A percentile compares a stretch with the other conserved stretches of the same genome.
Evolutionary conservation across 2,888 invertebrate genomes (phyloP).

Genomic region (Tupiocoris notatus): DNA sequence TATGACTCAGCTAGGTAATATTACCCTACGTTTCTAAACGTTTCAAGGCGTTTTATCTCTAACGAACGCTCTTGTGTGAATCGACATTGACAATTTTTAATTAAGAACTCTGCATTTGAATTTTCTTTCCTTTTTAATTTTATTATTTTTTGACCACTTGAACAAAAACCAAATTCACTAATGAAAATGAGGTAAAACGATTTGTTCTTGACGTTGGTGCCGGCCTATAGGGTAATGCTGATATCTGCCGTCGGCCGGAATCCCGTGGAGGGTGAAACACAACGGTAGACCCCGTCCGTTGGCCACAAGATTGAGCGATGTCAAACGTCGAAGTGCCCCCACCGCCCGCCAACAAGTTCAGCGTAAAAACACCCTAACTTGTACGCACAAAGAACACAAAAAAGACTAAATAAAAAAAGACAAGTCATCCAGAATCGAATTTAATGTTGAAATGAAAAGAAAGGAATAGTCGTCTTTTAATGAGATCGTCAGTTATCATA

Average conservation of each 20-base stretch:
- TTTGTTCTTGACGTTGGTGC: constrained; percentile 40
- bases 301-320: constrained; percentile 24
- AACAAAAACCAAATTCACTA: not conserved
- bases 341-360: constrained; percentile 27
- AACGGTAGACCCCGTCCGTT: constrained; percentile 14
- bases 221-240: constrained; percentile 40
- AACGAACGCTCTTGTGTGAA: no score
- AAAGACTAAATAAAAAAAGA: constrained; percentile 22
- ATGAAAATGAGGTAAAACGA: constrained; percentile 31
- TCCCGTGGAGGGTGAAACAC: constrained; percentile 38
- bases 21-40: no score
- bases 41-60: no score
- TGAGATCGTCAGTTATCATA: no score
- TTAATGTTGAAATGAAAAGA: not conserved
- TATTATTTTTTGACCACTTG: not conserved
- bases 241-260: constrained; percentile 24
- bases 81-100: not conserved
- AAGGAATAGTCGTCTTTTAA: no score
- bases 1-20: no score
- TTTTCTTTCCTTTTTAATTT: not conserved
- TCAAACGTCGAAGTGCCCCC: constrained; percentile 20
- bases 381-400: constrained; percentile 35
- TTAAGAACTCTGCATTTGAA: not conserved
- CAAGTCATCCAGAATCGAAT: not conserved
- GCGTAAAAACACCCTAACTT: constrained; percentile 38